These are phyloP conservation scores for Flabesymbios commensalis DNA, from an alignment of 2,888 invertebrate species.

Conservation along the genomic window DNA sequence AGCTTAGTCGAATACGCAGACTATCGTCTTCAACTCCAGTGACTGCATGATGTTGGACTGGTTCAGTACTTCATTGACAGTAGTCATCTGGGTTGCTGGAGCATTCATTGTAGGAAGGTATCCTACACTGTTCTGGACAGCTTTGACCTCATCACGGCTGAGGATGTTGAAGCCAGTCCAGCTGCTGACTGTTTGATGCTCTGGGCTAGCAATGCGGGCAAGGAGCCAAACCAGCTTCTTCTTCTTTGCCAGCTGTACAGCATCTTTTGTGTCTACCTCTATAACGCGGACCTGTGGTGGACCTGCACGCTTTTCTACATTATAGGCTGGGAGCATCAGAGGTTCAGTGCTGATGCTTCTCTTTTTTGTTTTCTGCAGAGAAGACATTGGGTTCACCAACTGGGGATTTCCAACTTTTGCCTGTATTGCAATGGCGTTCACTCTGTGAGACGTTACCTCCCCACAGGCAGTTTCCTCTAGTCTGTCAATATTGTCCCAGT, in stretches of 20 bases:
- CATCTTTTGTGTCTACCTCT: no score
- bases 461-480: conserved; percentile 36
- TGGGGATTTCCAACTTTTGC: no score
- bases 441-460: conserved; percentile 32
- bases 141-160: background rate
- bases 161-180: conserved; percentile 7
- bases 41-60: conserved; percentile 14
- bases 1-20: conserved; percentile 36
- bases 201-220: background rate
- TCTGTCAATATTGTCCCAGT: conserved; percentile 38
- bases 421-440: conserved; percentile 37
- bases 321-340: background rate
- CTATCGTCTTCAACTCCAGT: conserved; percentile 13
- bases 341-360: background rate
- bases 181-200: background rate
- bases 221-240: background rate
- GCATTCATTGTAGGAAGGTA: conserved; percentile 20
- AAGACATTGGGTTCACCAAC: no score
- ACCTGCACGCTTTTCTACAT: background rate
- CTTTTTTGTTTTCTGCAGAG: background rate
- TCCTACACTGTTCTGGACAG: conserved; percentile 9
- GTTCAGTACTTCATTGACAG: conserved; percentile 12
- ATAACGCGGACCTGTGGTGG: no score
- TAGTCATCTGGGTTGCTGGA: conserved; percentile 18
- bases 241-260: no score